Evolutionary conservation across 2,888 invertebrate genomes (phyloP), one percentile per base, ranked within the genome.

Genomic region (Lepidochrysops patricia): DNA sequence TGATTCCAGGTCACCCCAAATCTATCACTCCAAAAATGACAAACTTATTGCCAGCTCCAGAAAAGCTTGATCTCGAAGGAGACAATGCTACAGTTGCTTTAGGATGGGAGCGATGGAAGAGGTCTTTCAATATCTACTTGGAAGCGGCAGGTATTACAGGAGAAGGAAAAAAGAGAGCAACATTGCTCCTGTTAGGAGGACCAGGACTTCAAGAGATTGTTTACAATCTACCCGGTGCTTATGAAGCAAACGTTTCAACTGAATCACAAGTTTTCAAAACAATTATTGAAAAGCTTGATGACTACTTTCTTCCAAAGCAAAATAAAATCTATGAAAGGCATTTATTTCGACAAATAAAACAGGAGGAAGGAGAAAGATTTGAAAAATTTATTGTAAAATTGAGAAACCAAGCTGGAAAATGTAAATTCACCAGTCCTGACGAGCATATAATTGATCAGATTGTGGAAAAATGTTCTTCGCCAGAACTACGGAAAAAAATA

Each of bases 401-500:
- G 1, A 54, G 70, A 13, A 15, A 62, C 0, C 69, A 71, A 64
- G 57, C 62, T 1, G 26, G 4, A 1, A 70, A 70, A 64, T 72
- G 70, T 43, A 25, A 68, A 7, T 69, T 70, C 52, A 2, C 6
- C 0, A 34, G 48, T 5, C 19, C 15, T 4, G 65, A 70, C 0
- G 67, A 70, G 1, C 26, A 69, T 5, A 9, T 70, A 0, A 64
- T 71, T 2, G 69, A 68, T 19, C 69, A 70, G 52, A 62, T 69
- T 1, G 56, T 56, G 2, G 68, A 70, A 62, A 70, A 68, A 52
- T 64, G 67, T 27, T 7, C 0, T 0, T 64, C 63, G 23, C 2
- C 27, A 1, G 64, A 68, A 19, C 35, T 68, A 1, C 26, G 67
- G 12, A 70, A 68, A 37, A 67, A 63, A 23, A 63, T 64, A n/a